A percentile compares a stretch with the other conserved stretches of the same genome.
These are phyloP conservation scores for Sinocyclocheilus anophthalmus DNA, from an alignment of 2,113 vertebrate species.

Conservation along the genomic window DNA sequence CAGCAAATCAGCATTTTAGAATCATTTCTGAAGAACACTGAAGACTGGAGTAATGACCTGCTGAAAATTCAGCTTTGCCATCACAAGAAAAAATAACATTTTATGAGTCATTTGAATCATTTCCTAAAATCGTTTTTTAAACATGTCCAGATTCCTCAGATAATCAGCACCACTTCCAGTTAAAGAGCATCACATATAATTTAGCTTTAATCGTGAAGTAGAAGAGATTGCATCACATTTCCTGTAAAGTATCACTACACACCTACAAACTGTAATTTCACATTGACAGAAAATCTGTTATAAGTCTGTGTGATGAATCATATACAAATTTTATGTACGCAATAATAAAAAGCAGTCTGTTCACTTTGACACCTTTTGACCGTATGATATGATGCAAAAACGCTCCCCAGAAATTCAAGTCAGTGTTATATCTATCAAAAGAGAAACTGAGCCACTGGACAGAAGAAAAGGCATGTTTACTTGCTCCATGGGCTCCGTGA, in stretches of 20 bases:
- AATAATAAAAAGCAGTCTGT: neutral
- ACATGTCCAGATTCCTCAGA: neutral
- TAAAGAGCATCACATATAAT: neutral
- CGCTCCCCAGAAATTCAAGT: neutral
- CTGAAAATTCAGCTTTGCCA: neutral
- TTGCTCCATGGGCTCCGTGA: neutral
- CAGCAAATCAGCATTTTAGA: neutral
- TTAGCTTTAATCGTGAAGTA: neutral
- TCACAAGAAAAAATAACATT: neutral
- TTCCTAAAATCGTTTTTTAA: neutral
- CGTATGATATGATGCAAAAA: neutral
- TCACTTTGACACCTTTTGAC: neutral
- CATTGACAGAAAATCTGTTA: neutral
- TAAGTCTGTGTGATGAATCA: neutral
- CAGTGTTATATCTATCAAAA: neutral
- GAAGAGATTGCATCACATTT: constrained; percentile 7
- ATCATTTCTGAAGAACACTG: neutral
- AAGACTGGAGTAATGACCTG: neutral
- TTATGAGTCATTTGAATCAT: neutral
- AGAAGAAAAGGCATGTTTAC: neutral
- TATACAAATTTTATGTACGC: neutral
- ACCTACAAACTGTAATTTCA: neutral
- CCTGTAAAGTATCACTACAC: neutral
- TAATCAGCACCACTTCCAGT: neutral
- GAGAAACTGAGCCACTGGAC: neutral